Percentiles rank a stretch among this genome's conserved stretches.
Conservation (phyloP, 2,888 invertebrate genomes). For the Steromphala cineraria region DNA sequence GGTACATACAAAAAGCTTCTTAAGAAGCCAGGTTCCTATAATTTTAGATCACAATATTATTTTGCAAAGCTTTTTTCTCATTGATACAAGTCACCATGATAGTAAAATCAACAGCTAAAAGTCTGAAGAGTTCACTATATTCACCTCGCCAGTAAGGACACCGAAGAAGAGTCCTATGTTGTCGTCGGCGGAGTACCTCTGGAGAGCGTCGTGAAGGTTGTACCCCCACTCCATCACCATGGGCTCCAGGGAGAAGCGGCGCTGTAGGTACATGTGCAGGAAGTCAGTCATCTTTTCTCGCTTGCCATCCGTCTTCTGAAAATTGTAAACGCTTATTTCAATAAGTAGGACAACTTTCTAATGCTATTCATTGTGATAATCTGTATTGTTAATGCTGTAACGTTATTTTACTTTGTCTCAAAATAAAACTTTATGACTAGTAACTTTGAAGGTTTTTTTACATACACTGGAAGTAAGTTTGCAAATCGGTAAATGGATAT, state of each 20-base stretch:
- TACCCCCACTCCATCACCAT: constrained; percentile 74
- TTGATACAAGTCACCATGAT: neutral
- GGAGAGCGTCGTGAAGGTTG: constrained; percentile 72
- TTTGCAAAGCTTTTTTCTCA: too few relatives aligned
- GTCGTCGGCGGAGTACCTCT: constrained; percentile 69
- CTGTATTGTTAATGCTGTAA: neutral
- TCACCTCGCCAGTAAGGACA: constrained; percentile 68
- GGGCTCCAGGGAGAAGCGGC: constrained; percentile 66
- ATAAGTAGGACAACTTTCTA: too few relatives aligned
- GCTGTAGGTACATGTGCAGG: constrained; percentile 64
- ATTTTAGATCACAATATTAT: too few relatives aligned
- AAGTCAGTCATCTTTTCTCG: constrained; percentile 67
- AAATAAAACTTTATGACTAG: too few relatives aligned
- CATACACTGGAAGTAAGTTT: too few relatives aligned
- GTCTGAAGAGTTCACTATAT: neutral
- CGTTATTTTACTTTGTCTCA: too few relatives aligned
- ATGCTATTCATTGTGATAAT: too few relatives aligned
- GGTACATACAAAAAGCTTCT: too few relatives aligned
- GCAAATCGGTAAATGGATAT: too few relatives aligned
- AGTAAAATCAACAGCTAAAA: neutral
- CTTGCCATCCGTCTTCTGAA: constrained; percentile 64
- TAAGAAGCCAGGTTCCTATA: too few relatives aligned
- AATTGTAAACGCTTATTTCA: neutral
- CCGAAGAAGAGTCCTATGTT: constrained; percentile 70
- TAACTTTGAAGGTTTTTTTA: too few relatives aligned